Percentiles rank a stretch among this genome's conserved stretches.
These are phyloP conservation scores for Cepaea nemoralis DNA, from an alignment of 1,140 invertebrate species.

Conservation along the genomic window DNA sequence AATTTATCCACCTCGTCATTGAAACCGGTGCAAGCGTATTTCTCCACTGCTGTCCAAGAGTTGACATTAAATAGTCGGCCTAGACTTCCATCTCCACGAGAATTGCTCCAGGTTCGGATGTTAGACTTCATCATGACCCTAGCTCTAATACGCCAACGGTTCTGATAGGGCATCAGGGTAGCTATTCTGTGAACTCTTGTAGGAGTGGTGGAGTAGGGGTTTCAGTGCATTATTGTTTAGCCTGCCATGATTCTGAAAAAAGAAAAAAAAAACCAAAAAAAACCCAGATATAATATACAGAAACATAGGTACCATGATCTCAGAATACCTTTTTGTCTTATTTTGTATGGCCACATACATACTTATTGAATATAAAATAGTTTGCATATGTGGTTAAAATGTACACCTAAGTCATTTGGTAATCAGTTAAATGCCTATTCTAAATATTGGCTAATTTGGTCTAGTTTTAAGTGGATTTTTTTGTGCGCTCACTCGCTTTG, in stretches of 20 bases:
- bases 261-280: no score
- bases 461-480: no score
- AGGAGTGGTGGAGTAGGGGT: slow-evolving; percentile 57
- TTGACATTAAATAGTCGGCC: slow-evolving; percentile 95
- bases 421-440: no score
- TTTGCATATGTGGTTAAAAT: no score
- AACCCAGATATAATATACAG: no score
- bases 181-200: slow-evolving; percentile 78
- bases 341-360: no score
- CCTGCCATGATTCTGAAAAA: background rate
- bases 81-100: slow-evolving; percentile 90
- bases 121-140: slow-evolving; percentile 86
- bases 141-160: slow-evolving; percentile 93
- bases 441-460: no score
- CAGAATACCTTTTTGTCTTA: no score
- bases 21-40: slow-evolving; percentile 95
- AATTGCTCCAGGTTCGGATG: slow-evolving; percentile 91
- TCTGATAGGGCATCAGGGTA: slow-evolving; percentile 90
- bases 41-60: slow-evolving; percentile 91
- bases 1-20: slow-evolving; percentile 90
- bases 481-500: no score
- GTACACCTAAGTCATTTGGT: no score
- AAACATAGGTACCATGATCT: no score
- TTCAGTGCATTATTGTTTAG: background rate
- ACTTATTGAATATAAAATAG: no score